These are phyloP conservation scores for Acanthurus tractus DNA, from an alignment of 2,797 vertebrate genomes.

Conservation along the genomic window DNA sequence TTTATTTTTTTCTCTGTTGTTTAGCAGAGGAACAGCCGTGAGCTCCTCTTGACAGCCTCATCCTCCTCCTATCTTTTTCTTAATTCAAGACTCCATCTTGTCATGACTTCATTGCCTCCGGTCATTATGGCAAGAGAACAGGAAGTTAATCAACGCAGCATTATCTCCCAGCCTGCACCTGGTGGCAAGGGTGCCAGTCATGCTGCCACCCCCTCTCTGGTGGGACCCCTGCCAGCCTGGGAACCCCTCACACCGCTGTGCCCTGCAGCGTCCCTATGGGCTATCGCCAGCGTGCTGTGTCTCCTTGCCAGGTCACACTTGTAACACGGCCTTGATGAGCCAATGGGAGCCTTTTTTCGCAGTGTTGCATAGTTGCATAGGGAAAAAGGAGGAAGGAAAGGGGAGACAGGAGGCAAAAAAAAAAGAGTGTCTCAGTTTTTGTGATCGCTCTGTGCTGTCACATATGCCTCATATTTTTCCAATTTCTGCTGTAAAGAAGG, in stretches of 20 bases:
- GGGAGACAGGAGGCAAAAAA: background rate
- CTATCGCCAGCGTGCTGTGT: conserved; percentile 57
- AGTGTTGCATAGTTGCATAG: conserved; percentile 25
- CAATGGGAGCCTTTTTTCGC: conserved; percentile 54
- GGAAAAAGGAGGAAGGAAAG: conserved; percentile 3
- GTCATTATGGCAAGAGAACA: conserved; percentile 79
- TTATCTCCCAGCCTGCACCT: conserved; percentile 84
- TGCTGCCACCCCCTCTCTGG: conserved; percentile 52
- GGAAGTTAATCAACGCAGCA: conserved; percentile 82
- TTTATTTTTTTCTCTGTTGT: conserved; percentile 25
- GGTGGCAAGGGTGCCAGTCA: conserved; percentile 78
- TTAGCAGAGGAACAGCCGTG: conserved; percentile 37
- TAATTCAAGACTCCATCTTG: conserved; percentile 74
- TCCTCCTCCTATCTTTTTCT: conserved; percentile 61
- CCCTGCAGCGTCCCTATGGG: conserved; percentile 71
- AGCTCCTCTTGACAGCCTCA: conserved; percentile 55
- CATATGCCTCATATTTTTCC: conserved; percentile 41
- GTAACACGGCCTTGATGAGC: conserved; percentile 58
- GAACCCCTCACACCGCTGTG: conserved; percentile 66
- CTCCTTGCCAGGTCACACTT: conserved; percentile 74
- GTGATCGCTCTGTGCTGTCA: conserved; percentile 24
- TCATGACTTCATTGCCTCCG: conserved; percentile 71
- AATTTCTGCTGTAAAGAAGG: conserved; percentile 13
- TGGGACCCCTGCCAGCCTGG: conserved; percentile 76
- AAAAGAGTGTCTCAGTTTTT: background rate